phyloP scores from a whole-genome alignment of 1,140 invertebrate species.

The Thereuonema tuberculata region DNA sequence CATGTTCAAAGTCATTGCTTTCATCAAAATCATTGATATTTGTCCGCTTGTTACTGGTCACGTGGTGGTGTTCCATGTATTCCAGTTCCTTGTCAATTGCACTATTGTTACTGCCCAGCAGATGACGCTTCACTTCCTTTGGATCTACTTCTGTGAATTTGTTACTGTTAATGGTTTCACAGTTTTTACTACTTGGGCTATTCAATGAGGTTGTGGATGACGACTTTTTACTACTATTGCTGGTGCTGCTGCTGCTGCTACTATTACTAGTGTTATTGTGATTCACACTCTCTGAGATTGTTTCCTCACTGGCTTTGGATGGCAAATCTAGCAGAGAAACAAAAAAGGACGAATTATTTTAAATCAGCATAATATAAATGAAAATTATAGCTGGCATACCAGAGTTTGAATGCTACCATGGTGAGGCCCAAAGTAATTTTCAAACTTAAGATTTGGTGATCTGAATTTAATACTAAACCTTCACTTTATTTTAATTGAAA shows the following conservation, averaged over 20 bases:
- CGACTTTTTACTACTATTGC: not conserved
- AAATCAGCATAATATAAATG: too few species aligned
- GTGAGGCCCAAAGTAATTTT: too few species aligned
- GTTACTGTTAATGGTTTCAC: slow-evolving; percentile 1
- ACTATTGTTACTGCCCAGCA: not conserved
- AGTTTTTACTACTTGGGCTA: not conserved
- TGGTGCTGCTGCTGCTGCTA: not conserved
- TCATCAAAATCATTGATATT: slow-evolving; percentile 42
- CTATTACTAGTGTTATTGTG: slow-evolving; percentile 1
- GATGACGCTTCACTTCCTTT: slow-evolving; percentile 1
- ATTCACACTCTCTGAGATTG: not conserved
- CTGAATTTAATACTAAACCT: too few species aligned
- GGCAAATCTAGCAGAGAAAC: not conserved
- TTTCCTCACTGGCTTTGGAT: slow-evolving; percentile 1
- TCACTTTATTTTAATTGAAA: too few species aligned
- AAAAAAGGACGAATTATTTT: too few species aligned
- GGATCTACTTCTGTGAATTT: slow-evolving; percentile 11
- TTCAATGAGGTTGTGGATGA: not conserved
- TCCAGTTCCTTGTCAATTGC: slow-evolving; percentile 22
- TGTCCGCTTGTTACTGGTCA: not conserved
- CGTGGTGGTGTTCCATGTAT: slow-evolving; percentile 20
- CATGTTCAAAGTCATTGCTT: slow-evolving; percentile 38
- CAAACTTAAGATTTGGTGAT: too few species aligned
- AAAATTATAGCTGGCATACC: too few species aligned
- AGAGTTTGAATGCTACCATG: too few species aligned